phyloP scores from a whole-genome alignment of 2,113 vertebrate species.

The Zosterops borbonicus region DNA sequence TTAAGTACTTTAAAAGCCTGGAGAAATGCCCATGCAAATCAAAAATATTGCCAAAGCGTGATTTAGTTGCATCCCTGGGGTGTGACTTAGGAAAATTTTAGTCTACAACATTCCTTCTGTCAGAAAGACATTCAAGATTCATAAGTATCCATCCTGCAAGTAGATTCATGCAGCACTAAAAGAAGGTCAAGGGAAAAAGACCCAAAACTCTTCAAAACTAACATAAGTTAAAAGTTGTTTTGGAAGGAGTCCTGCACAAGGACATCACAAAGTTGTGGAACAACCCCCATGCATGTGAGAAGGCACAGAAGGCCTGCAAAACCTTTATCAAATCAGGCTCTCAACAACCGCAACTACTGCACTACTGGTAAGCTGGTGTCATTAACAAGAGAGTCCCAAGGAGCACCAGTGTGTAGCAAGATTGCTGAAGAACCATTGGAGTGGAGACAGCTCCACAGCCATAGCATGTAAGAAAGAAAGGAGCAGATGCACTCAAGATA shows the following conservation, averaged over 20 bases:
- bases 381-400: background rate
- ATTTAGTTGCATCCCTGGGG: background rate
- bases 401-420: rapidly evolving
- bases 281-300: background rate
- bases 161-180: background rate
- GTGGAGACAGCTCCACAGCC: background rate
- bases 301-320: background rate
- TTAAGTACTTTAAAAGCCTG: background rate
- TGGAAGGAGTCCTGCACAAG: background rate
- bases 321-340: background rate
- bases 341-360: background rate
- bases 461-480: background rate
- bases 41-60: background rate
- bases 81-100: background rate
- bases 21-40: background rate
- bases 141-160: background rate
- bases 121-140: background rate
- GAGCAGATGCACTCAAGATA: background rate
- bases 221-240: background rate
- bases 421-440: background rate
- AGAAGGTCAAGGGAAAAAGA: background rate
- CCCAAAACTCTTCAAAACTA: background rate
- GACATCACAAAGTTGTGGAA: background rate
- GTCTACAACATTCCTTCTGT: background rate
- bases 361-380: background rate